These are phyloP conservation scores for Nibea albiflora DNA, from an alignment of 2,113 vertebrate species.

Conservation along the genomic window DNA sequence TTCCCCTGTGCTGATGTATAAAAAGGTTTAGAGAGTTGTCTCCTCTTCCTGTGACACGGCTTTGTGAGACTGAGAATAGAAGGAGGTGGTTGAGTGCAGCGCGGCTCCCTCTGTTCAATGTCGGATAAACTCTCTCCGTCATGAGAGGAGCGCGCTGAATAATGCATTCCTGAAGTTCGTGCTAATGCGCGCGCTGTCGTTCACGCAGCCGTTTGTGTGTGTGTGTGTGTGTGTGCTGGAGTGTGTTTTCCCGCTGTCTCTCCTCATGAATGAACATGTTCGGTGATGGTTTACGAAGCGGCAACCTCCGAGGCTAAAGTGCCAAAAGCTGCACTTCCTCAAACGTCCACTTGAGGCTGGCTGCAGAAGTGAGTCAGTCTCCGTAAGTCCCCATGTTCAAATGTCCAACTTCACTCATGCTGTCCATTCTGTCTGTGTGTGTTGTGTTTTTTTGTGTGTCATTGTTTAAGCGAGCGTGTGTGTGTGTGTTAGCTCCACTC, in stretches of 20 bases:
- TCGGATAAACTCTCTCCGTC: neutral
- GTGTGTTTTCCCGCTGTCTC: constrained; percentile 19
- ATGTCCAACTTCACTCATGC: too few species aligned
- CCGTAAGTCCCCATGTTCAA: too few species aligned
- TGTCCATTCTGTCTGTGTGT: neutral
- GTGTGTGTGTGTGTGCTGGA: neutral
- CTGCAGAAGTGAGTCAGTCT: too few species aligned
- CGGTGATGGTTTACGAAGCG: too few species aligned
- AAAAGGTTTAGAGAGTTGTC: neutral
- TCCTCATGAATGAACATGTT: constrained; percentile 28
- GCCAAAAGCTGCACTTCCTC: too few species aligned
- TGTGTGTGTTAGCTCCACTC: constrained; percentile 50
- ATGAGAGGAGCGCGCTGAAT: neutral
- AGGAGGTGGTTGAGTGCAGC: neutral
- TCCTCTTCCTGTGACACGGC: neutral
- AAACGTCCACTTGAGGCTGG: too few species aligned
- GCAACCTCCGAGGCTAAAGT: too few species aligned
- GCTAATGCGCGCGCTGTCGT: neutral
- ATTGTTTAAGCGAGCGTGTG: constrained; percentile 14
- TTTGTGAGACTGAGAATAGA: neutral
- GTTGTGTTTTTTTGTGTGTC: constrained; percentile 25
- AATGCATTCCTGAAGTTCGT: neutral
- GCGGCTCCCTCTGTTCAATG: neutral
- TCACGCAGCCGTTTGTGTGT: too few species aligned
- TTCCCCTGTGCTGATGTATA: neutral